Base-by-base conservation (phyloP, 2,888 invertebrate species). In the Piscicola geometra region DNA sequence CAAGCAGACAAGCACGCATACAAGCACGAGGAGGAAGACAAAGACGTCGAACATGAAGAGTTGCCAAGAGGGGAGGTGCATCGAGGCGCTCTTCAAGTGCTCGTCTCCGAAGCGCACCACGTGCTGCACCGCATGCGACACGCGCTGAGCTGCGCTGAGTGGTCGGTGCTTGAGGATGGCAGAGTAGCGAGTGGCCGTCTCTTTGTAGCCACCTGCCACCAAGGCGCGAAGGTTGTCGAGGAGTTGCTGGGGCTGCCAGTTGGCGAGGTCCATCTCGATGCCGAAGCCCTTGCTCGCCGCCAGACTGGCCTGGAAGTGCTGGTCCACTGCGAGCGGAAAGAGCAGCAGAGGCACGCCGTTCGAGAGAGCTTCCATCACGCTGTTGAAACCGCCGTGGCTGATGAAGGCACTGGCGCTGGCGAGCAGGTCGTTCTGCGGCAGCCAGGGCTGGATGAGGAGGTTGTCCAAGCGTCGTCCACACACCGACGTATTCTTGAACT, bases 371-470 rank as follows among this genome's bases (percentile, higher is more conserved):
- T 77, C 77, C 64, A 72, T 50, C 28, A 75, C 15, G 60, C 75
- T 75, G 70, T 75, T 77, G 21, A 67, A 67, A 35, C 77, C 77
- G 21, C 75, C 74, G 72, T 77, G 77, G 12, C 71, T 75, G 28
- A 77, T 76, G 21, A 77, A 77, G 18, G 60, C 41, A n/a, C 35
- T 66, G 12, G 75, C 47, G 32, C 60, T 77, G 15, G 77, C 75
- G 12, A 77, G 72, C 41, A 77, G 41, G 64, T 77, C 77, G 66
- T 77, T 77, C 41, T 77, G 77, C 0, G 77, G 77, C 64, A 77
- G 25, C 77, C 77, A 77, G 21, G 75, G 56, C n/a, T 33, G 18
- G 21, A 75, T n/a, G 12, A 67, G 25, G 0, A 75, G 30, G 50
- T 77, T 77, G 28, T 41, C 18, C 28, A 68, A 18, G 33, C 12